Percentiles rank a stretch among this genome's conserved stretches.
Conservation (phyloP, 2,888 invertebrate species). For the Anthophora plumipes region DNA sequence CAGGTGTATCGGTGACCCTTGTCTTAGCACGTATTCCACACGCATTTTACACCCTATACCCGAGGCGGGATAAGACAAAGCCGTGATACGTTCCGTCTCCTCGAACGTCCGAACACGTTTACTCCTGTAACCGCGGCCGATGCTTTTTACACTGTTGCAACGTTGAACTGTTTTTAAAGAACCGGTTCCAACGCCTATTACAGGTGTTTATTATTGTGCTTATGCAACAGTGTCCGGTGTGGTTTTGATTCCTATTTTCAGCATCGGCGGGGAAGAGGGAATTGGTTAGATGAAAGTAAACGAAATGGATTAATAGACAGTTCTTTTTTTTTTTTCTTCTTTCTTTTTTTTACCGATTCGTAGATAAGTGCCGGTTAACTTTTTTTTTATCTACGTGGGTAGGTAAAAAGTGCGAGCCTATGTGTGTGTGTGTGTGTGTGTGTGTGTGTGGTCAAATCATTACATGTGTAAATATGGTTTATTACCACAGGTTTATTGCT, state of each 20-base stretch:
- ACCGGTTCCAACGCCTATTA: slow-evolving; percentile 37
- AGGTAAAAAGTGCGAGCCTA: too few species aligned
- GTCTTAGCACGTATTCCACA: slow-evolving; percentile 61
- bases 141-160: slow-evolving; percentile 6
- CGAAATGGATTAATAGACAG: background rate
- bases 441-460: background rate
- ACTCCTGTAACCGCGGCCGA: slow-evolving; percentile 37
- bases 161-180: slow-evolving; percentile 30
- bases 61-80: slow-evolving; percentile 42
- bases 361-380: background rate
- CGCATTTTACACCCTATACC: slow-evolving; percentile 52
- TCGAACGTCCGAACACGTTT: background rate
- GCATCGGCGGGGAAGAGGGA: background rate
- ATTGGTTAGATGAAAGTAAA: background rate
- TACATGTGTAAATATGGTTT: background rate
- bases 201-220: slow-evolving; percentile 34
- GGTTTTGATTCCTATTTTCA: background rate
- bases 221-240: slow-evolving; percentile 3
- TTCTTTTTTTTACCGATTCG: background rate
- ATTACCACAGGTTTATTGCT: background rate
- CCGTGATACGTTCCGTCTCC: slow-evolving; percentile 25
- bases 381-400: background rate
- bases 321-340: too few species aligned
- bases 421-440: too few species aligned
- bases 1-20: slow-evolving; percentile 74